Evolutionary conservation across 1,140 invertebrate genomes (phyloP).

Genomic region (Drosophila elegans): DNA sequence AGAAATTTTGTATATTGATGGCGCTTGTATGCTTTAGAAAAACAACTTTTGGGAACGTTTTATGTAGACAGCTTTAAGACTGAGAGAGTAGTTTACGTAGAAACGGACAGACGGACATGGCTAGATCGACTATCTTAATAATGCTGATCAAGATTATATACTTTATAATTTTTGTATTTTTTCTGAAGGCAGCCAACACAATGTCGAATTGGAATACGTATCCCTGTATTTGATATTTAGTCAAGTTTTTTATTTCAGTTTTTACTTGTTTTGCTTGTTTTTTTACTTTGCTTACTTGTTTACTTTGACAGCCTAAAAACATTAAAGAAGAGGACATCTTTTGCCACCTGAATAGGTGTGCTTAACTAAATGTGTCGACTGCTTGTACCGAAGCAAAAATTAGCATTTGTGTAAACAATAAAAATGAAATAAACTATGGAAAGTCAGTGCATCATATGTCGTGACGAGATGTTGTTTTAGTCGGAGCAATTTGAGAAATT

Average conservation of each 20-base stretch:
- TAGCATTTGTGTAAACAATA: conserved; percentile 60
- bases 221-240: background rate
- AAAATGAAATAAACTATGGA: conserved; percentile 39
- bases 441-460: conserved; percentile 57
- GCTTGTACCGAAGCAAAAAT: conserved; percentile 36
- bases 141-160: too few species aligned
- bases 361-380: conserved; percentile 17
- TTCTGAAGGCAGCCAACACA: too few species aligned
- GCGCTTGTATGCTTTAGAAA: too few species aligned
- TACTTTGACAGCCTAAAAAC: background rate
- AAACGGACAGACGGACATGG: too few species aligned
- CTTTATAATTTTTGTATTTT: too few species aligned
- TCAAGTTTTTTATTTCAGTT: background rate
- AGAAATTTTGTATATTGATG: too few species aligned
- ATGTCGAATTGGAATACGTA: too few species aligned
- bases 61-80: too few species aligned
- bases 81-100: too few species aligned
- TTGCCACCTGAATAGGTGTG: conserved; percentile 21
- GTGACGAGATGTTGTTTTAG: conserved; percentile 38
- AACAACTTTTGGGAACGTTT: too few species aligned
- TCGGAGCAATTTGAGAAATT: conserved; percentile 37
- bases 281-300: too few species aligned
- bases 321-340: conserved; percentile 16
- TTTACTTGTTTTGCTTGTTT: background rate
- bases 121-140: too few species aligned